phyloP scores from a whole-genome alignment of 2,797 vertebrate species.

The Zonotrichia albicollis region DNA sequence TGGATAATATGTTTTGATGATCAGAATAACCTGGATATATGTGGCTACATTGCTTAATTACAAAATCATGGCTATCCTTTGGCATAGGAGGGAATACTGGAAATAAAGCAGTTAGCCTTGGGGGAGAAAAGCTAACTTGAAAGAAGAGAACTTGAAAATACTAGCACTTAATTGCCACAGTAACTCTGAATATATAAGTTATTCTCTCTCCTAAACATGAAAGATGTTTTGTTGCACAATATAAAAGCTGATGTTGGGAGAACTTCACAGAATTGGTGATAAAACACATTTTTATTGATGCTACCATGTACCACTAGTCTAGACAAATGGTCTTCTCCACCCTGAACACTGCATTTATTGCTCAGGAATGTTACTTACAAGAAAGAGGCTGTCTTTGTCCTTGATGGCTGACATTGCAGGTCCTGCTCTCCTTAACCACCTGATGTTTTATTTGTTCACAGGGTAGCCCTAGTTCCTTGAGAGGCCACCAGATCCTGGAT shows the following conservation, averaged over 20 bases:
- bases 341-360: not conserved
- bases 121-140: not conserved
- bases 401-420: not conserved
- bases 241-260: not conserved
- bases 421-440: not conserved
- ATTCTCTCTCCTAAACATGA: not conserved
- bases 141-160: not conserved
- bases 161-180: not conserved
- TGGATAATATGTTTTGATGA: not conserved
- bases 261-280: not conserved
- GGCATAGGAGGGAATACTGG: not conserved
- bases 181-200: not conserved
- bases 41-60: not conserved
- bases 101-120: not conserved
- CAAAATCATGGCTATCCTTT: not conserved
- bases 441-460: constrained; percentile 35
- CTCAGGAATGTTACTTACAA: not conserved
- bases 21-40: not conserved
- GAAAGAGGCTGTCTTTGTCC: not conserved
- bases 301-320: not conserved
- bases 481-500: not conserved
- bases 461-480: constrained; percentile 45
- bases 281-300: not conserved
- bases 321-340: not conserved
- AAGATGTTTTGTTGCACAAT: not conserved